These are phyloP conservation scores for Archips crataeganus DNA, from an alignment of 2,888 invertebrate genomes.

Conservation along the genomic window DNA sequence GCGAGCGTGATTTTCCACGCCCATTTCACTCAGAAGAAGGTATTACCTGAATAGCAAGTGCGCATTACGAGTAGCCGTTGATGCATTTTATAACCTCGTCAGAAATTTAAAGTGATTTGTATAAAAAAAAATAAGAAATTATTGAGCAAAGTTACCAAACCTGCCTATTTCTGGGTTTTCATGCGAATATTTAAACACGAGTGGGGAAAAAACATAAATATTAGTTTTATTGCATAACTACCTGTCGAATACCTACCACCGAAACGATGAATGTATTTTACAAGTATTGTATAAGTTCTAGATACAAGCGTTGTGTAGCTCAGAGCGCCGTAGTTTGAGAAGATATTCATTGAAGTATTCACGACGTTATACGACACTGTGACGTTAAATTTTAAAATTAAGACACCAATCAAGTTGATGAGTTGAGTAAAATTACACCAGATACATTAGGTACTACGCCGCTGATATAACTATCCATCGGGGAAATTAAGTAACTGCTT, in stretches of 20 bases:
- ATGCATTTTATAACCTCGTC: no score
- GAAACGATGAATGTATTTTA: no score
- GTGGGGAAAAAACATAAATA: no score
- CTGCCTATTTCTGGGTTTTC: no score
- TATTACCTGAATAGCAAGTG: background rate
- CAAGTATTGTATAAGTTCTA: no score
- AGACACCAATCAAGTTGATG: background rate
- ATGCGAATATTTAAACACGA: no score
- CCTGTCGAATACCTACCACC: no score
- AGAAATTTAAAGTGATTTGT: no score
- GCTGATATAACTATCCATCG: background rate
- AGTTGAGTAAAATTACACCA: background rate
- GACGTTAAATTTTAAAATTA: background rate
- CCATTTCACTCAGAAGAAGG: background rate
- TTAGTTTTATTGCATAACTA: no score
- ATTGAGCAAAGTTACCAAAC: no score
- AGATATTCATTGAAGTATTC: background rate
- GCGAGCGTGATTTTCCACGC: background rate
- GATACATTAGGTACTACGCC: background rate
- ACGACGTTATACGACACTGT: background rate
- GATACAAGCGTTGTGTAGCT: no score
- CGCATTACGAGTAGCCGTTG: background rate
- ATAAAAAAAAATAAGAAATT: no score
- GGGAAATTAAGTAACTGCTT: slow-evolving; percentile 1
- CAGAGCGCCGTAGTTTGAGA: background rate